Conservation (phyloP, 1,140 invertebrate genomes). For the Bursaphelenchus mucronatus region DNA sequence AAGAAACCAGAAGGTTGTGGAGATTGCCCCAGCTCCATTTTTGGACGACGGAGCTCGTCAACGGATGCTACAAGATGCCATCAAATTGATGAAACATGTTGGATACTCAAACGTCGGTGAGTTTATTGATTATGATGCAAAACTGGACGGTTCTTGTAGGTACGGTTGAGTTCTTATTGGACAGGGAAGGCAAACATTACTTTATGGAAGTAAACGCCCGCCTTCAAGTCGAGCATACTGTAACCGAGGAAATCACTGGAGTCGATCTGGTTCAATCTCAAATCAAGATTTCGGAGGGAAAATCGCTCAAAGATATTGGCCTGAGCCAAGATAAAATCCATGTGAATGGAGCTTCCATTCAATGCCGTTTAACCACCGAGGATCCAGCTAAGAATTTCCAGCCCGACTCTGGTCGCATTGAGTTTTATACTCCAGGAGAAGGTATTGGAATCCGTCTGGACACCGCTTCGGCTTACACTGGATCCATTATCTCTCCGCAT, state of each 20-base stretch:
- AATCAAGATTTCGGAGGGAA: constrained; percentile 87
- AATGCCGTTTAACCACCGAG: constrained; percentile 95
- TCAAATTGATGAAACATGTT: constrained; percentile 80
- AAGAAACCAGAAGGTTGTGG: constrained; percentile 89
- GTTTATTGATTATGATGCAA: constrained; percentile 71
- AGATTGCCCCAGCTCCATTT: constrained; percentile 91
- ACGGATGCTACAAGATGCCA: constrained; percentile 81
- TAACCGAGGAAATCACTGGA: constrained; percentile 96
- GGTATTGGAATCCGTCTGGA: constrained; percentile 97
- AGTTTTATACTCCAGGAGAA: constrained; percentile 85
- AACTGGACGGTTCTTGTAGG: constrained; percentile 67
- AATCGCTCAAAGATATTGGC: constrained; percentile 82
- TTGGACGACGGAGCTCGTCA: constrained; percentile 72
- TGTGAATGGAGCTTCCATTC: constrained; percentile 79
- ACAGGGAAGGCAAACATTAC: constrained; percentile 85
- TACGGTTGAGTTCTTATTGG: constrained; percentile 91
- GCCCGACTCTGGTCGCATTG: constrained; percentile 81
- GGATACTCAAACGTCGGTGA: constrained; percentile 75
- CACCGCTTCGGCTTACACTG: constrained; percentile 86
- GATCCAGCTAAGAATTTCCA: constrained; percentile 94
- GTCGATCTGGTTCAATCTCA: constrained; percentile 95
- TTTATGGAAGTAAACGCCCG: constrained; percentile 99
- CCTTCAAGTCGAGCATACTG: constrained; percentile 96
- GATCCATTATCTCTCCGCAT: constrained; percentile 92
- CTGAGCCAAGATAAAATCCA: constrained; percentile 82